Evolutionary conservation across 2,797 vertebrate genomes (phyloP), one percentile per base, ranked within the genome.

Genomic region (Erithacus rubecula): DNA sequence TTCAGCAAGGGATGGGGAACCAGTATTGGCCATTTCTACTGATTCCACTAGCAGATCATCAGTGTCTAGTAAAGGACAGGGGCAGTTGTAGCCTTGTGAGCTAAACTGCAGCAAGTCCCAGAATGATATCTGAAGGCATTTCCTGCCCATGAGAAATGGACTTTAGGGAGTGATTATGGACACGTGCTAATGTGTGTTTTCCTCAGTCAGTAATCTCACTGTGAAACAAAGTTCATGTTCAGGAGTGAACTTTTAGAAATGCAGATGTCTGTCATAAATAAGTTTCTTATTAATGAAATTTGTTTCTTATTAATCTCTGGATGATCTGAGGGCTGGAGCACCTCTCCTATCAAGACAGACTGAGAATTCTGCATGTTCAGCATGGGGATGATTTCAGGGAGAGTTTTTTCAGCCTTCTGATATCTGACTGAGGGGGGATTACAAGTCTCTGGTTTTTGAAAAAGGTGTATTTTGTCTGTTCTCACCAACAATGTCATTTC

Each of bases 401-500:
- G 8, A 5, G 17, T 14, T 17, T 74, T 65, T 18, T 17, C 36
- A 84, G 13, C 27, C 15, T 60, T 39, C n/a, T 60, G 19, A 16
- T n/a, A 17, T 16, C 16, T 46, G 55, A n/a, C n/a, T 0, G 1
- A n/a, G 3, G 37, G 14, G 24, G 11, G 11, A 3, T 51, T 59
- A 23, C 11, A 62, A 39, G 30, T 37, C 0, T 0, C 30, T 72
- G 36, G 4, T 36, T 62, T 60, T 17, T 53, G 53, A 17, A 58
- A 56, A 53, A 76, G 13, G 36, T 19, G 1, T 49, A 12, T 68
- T 86, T 76, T 39, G 16, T 23, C 21, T 74, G 49, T 4, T 89
- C 96, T 90, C 93, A 99, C 98, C 98, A 11, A 56, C 94, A 64
- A 99, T 96, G 77, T 99, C 99, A 6, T 97, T 98, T 59, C 96